These are phyloP conservation scores for Adelphocoris suturalis DNA, from an alignment of 2,888 invertebrate genomes.

Conservation along the genomic window DNA sequence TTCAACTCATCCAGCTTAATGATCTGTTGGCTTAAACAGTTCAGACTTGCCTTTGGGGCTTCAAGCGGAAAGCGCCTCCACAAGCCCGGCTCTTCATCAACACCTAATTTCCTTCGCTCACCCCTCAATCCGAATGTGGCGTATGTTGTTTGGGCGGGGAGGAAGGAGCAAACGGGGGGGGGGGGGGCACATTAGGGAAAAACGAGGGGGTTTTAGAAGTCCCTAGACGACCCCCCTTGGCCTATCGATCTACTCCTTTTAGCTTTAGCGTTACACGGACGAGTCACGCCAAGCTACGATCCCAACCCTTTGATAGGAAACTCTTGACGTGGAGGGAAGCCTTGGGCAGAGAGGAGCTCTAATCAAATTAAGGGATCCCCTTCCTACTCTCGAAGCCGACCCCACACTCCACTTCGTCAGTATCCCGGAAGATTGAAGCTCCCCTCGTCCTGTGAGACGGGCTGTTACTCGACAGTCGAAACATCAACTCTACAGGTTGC, in stretches of 20 bases:
- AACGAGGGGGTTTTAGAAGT: conserved; percentile 34
- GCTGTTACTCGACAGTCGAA: conserved; percentile 42
- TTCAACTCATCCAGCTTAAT: conserved; percentile 23
- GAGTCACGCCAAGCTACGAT: conserved; percentile 51
- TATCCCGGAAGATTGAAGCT: conserved; percentile 15
- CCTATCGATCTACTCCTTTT: conserved; percentile 37
- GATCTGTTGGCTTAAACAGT: conserved; percentile 16
- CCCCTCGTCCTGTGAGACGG: neutral
- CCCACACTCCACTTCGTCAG: conserved; percentile 26
- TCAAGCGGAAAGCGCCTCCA: conserved; percentile 3
- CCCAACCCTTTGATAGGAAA: conserved; percentile 54
- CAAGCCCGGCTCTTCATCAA: conserved; percentile 29
- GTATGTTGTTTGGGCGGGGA: neutral
- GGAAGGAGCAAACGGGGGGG: neutral
- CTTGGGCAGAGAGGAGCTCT: conserved; percentile 35
- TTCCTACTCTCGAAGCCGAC: conserved; percentile 6
- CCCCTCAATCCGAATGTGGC: neutral
- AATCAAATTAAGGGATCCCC: conserved; percentile 44
- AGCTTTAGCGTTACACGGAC: conserved; percentile 46
- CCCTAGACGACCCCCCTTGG: conserved; percentile 37
- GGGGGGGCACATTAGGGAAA: neutral
- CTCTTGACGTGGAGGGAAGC: conserved; percentile 42
- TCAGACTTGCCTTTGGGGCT: conserved; percentile 17
- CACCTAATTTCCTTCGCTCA: conserved; percentile 31
- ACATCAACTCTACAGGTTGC: conserved; percentile 50